Evolutionary conservation across 1,140 invertebrate genomes (phyloP).

Genomic region (Idris sp.): DNA sequence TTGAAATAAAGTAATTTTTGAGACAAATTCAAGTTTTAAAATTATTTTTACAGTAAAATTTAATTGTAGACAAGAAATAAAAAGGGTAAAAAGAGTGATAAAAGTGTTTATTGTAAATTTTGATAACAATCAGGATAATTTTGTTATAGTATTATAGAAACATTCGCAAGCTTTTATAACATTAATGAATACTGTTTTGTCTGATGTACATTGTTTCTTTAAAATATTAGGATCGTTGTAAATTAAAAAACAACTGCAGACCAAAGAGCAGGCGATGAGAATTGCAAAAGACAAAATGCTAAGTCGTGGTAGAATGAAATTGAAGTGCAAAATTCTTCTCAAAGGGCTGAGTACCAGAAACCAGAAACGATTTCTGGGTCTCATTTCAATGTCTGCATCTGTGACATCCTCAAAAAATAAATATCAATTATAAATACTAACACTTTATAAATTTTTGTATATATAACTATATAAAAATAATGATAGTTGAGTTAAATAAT

Average conservation of each 20-base stretch:
- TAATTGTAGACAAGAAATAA: no score
- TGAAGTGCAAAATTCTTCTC: constrained; percentile 2
- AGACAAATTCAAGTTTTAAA: no score
- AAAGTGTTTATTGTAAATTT: constrained; percentile 3
- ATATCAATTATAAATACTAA: no score
- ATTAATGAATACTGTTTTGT: constrained; percentile 1
- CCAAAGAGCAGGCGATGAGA: neutral
- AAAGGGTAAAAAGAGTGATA: neutral
- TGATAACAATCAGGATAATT: no score
- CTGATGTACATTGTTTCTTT: neutral
- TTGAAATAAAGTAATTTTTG: no score
- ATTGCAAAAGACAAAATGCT: constrained; percentile 7
- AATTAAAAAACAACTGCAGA: constrained; percentile 16
- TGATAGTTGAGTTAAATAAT: no score
- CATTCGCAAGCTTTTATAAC: neutral
- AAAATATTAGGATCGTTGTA: constrained; percentile 14
- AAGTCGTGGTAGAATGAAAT: constrained; percentile 3
- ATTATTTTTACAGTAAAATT: no score
- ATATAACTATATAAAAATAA: no score
- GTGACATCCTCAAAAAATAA: constrained; percentile 12
- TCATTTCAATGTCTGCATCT: constrained; percentile 8
- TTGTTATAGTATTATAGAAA: constrained; percentile 6
- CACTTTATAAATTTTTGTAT: no score
- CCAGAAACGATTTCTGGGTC: neutral
- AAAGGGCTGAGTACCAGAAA: no score